Conservation (phyloP, 2,888 invertebrate genomes). For the Drosophila algonquin region DNA sequence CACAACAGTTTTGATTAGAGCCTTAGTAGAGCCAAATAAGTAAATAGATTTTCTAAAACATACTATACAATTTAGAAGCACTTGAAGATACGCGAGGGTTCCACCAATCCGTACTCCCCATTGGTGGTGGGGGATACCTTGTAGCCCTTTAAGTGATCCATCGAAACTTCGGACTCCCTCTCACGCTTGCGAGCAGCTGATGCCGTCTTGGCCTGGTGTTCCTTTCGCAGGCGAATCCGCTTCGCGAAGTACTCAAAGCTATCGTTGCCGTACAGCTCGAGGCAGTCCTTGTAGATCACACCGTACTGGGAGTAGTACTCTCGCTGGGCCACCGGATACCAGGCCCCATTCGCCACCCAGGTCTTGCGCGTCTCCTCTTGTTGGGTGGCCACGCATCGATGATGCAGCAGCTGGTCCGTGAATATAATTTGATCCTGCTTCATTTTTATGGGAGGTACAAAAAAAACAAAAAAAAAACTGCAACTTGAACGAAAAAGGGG, state of each 20-base stretch:
- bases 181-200: not conserved
- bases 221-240: conserved; percentile 13
- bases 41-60: not conserved
- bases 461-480: not conserved
- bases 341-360: conserved; percentile 30
- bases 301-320: conserved; percentile 24
- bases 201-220: not conserved
- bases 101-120: conserved; percentile 48
- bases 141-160: conserved; percentile 34
- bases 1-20: no score
- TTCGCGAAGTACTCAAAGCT: conserved; percentile 37
- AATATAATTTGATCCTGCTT: conserved; percentile 31
- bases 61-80: conserved; percentile 10
- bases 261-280: conserved; percentile 35
- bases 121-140: conserved; percentile 44
- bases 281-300: conserved; percentile 43
- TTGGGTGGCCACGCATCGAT: conserved; percentile 5
- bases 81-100: conserved; percentile 20
- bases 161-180: not conserved
- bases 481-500: no score
- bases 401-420: conserved; percentile 39
- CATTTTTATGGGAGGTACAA: not conserved
- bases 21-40: no score
- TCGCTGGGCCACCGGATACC: conserved; percentile 46
- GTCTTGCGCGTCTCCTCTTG: not conserved